Evolutionary conservation across 2,113 vertebrate genomes (phyloP), one percentile per base, ranked within the genome.

Genomic region (Hypocryptadius cinnamomeus): DNA sequence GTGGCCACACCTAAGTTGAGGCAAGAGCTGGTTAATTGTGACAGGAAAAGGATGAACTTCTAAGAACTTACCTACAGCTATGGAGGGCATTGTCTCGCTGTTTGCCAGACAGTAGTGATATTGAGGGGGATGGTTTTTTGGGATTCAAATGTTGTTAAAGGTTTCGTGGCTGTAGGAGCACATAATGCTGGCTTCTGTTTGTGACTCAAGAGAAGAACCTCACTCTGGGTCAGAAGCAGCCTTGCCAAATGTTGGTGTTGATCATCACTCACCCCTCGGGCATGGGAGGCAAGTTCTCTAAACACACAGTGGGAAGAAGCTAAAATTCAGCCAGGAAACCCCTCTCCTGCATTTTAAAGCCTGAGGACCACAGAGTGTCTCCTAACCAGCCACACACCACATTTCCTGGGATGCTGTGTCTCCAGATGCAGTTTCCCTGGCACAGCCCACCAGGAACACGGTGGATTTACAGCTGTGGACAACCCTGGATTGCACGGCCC

Each of bases 401-500:
- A 10, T 30, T 25, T 47, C 61, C 69, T 30, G 19, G n/a, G 27
- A n/a, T n/a, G n/a, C 10, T 24, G 28, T 6, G 13, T 14, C 64
- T 81, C 31, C 53, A 35, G 51, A 30, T 4, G 10, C n/a, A n/a
- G 66, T 15, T 65, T 54, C 24, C 57, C 56, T 42, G 40, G 24
- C 1, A 2, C 48, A 47, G 51, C 10, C 50, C 28, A 3, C 48
- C 11, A 18, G 37, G 45, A 23, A 61, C 33, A 28, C 0, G 3
- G 28, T 24, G 24, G 47, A 59, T 45, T 42, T 65, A 28, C 37
- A 90, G 35, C 59, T 2, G 0, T 4, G 11, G 37, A 60, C 27
- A 66, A 9, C 21, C 35, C 27, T 28, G 51, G 28, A 20, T 5
- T 64, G 24, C 31, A 23, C 0, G 0, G 6, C 28, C 28, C 54